Evolutionary conservation across 1,140 invertebrate genomes (phyloP).

Genomic region (Macrosteles quadrilineatus): DNA sequence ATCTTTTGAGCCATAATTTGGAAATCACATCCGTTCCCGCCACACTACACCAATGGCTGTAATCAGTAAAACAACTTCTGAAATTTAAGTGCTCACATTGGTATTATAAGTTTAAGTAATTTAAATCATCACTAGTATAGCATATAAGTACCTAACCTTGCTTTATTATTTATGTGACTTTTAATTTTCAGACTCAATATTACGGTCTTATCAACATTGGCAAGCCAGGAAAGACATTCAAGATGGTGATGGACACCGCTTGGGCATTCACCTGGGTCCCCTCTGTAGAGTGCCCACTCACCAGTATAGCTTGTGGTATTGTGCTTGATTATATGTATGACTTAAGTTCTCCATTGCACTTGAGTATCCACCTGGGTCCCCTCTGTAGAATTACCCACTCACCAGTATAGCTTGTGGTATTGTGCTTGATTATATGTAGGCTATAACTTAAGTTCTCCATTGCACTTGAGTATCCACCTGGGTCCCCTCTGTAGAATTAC

Average conservation of each 20-base stretch:
- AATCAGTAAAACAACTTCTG: neutral
- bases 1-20: neutral
- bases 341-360: neutral
- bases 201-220: conserved; percentile 13
- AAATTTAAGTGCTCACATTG: neutral
- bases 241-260: conserved; percentile 3
- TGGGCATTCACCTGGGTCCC: neutral
- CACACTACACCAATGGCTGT: neutral
- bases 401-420: too few species aligned
- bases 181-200: neutral
- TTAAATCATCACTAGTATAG: neutral
- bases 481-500: too few species aligned
- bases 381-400: too few species aligned
- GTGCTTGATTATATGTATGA: too few species aligned
- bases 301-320: too few species aligned
- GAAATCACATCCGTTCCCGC: neutral
- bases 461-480: too few species aligned
- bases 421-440: too few species aligned
- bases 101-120: neutral
- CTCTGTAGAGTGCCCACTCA: neutral
- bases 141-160: neutral
- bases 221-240: neutral
- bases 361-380: neutral
- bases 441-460: too few species aligned
- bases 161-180: neutral